Percentiles rank a stretch among this genome's conserved stretches.
phyloP scores from a whole-genome alignment of 2,888 invertebrate genomes.

The Allacma fusca region DNA sequence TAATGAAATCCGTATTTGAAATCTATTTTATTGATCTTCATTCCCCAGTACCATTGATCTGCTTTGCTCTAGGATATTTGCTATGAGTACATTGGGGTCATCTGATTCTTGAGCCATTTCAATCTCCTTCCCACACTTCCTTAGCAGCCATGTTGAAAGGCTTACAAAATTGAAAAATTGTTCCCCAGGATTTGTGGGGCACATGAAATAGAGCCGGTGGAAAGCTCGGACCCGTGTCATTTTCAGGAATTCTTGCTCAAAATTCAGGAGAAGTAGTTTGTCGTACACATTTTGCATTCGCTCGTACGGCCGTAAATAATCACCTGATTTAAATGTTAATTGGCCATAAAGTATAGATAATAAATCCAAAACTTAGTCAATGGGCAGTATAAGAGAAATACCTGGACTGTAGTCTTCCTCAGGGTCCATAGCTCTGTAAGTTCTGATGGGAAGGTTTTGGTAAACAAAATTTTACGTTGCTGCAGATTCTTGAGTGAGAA shows the following conservation, averaged over 20 bases:
- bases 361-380: too few species aligned
- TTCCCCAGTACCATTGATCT: conserved; percentile 70
- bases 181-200: conserved; percentile 91
- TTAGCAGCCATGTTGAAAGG: conserved; percentile 90
- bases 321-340: conserved; percentile 36
- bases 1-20: conserved; percentile 62
- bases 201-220: conserved; percentile 81
- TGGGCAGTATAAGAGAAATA: conserved; percentile 2
- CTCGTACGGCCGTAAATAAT: conserved; percentile 50
- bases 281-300: conserved; percentile 84
- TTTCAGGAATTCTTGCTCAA: conserved; percentile 85
- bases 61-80: conserved; percentile 82
- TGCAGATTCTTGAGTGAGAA: not conserved
- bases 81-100: conserved; percentile 92
- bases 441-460: not conserved
- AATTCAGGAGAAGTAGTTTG: conserved; percentile 89
- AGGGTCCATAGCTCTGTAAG: conserved; percentile 17
- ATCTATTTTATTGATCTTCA: too few species aligned
- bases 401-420: conserved; percentile 45
- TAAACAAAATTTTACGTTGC: not conserved
- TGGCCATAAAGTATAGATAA: too few species aligned
- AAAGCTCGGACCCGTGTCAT: conserved; percentile 75
- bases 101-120: conserved; percentile 95
- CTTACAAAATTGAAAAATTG: conserved; percentile 95
- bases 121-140: conserved; percentile 82